Evolutionary conservation across 2,888 invertebrate species (phyloP).

Genomic region (Bellardia bayeri): DNA sequence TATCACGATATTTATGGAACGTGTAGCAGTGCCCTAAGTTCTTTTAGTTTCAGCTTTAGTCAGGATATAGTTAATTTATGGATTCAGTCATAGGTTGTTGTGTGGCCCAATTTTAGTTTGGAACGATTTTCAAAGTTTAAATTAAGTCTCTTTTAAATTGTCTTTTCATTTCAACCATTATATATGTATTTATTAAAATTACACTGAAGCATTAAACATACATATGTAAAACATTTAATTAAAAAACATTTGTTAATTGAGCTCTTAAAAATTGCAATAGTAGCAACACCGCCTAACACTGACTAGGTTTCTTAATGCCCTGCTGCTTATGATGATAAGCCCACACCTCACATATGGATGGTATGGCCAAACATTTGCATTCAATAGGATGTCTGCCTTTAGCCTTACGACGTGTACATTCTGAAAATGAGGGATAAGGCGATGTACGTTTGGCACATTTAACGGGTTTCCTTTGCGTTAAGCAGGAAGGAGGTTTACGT

Average conservation of each 20-base stretch:
- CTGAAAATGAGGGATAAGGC: slow-evolving; percentile 76
- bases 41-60: too few relatives aligned
- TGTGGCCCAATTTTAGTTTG: too few relatives aligned
- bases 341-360: slow-evolving; percentile 76
- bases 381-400: slow-evolving; percentile 68
- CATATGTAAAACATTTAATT: slow-evolving; percentile 5
- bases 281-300: slow-evolving; percentile 14
- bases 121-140: too few relatives aligned
- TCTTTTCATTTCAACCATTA: too few relatives aligned
- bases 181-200: too few relatives aligned
- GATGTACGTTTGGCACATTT: slow-evolving; percentile 70
- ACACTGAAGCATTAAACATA: background rate
- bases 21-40: too few relatives aligned
- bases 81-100: too few relatives aligned
- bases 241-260: background rate
- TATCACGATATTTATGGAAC: too few relatives aligned
- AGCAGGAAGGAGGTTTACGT: slow-evolving; percentile 74
- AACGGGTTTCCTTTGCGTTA: slow-evolving; percentile 37
- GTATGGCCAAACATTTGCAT: slow-evolving; percentile 75
- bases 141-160: too few relatives aligned
- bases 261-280: background rate
- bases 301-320: slow-evolving; percentile 28
- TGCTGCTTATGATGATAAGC: slow-evolving; percentile 44
- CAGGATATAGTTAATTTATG: too few relatives aligned
- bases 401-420: slow-evolving; percentile 68